Evolutionary conservation across 2,113 vertebrate genomes (phyloP).

Genomic region (Thalassarche chlororhynchos): DNA sequence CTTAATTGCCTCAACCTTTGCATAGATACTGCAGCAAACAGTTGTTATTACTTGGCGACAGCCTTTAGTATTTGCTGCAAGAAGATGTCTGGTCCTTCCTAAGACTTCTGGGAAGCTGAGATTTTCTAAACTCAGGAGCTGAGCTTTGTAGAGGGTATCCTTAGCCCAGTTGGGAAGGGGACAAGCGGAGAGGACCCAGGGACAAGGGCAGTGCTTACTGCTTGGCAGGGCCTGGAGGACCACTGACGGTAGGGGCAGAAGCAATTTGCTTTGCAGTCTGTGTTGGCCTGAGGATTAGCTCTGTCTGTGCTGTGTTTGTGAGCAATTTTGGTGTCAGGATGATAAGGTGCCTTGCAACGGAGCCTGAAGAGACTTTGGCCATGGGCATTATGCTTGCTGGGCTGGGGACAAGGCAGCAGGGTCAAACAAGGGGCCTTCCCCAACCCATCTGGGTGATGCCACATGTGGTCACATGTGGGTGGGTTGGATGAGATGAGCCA

Average conservation of each 20-base stretch:
- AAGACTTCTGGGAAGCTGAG: not conserved
- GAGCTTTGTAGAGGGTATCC: not conserved
- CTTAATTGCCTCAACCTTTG: not conserved
- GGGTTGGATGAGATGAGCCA: not conserved
- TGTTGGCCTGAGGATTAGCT: not conserved
- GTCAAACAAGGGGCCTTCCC: not conserved
- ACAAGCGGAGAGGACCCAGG: fast-evolving
- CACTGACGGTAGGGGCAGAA: not conserved
- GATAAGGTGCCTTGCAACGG: not conserved
- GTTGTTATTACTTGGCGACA: not conserved
- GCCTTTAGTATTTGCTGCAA: not conserved
- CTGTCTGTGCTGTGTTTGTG: not conserved
- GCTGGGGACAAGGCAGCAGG: too few species aligned
- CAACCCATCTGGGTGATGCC: not conserved
- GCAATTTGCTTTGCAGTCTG: not conserved
- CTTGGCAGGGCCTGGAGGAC: not conserved
- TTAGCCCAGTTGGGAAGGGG: not conserved
- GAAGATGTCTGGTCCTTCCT: not conserved
- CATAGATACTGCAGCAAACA: not conserved
- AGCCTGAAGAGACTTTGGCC: not conserved
- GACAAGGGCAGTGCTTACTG: not conserved
- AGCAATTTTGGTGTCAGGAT: not conserved
- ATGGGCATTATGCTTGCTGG: fast-evolving
- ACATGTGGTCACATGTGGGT: fast-evolving
- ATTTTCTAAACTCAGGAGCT: not conserved